Evolutionary conservation across 2,888 invertebrate genomes (phyloP), one percentile per base, ranked within the genome.

Genomic region (Palloptera scutellata): DNA sequence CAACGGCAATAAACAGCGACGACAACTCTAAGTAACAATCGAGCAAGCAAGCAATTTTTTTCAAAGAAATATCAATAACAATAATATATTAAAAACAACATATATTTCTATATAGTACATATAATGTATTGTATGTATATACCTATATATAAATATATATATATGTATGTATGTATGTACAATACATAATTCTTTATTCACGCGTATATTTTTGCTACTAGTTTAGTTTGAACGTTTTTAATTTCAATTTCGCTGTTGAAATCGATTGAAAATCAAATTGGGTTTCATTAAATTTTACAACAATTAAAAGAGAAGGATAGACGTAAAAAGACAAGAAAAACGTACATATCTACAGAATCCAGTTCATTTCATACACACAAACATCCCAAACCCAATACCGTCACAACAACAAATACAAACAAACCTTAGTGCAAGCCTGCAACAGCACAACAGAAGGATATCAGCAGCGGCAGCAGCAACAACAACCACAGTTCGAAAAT

Each of bases 361-460:
- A 77, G 78, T 77, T 73, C 78, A 78, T 76, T 78, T 77, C 80
- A 76, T 79, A 78, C 76, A 76, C 76, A 79, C 73, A 77, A 77
- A 40, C 45, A 54, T 40, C 20, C 43, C 45, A 59, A n/a, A 45
- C 43, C 19, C 12, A 12, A 43, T 54, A 55, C 55, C 53, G 15
- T 17, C 20, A 55, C 17, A 61, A 54, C 19, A 43, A 55, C 15
- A 60, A 61, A 30, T 43, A 30, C 30, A 61, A 52, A 30, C 41
- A 30, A 30, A 30, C 40, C 59, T 1, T 10, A 40, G 11, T 40
- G 59, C n/a, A 40, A n/a, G 41, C 30, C 20, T 12, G 45, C 48
- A 30, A 15, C 11, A 45, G 55, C 30, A 10, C 20, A 30, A 30
- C 30, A 30, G 30, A 30, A 30, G 30, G 30, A 30, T 30, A n/a